Conservation (phyloP, 2,797 vertebrate genomes). For the Botia almorhae region DNA sequence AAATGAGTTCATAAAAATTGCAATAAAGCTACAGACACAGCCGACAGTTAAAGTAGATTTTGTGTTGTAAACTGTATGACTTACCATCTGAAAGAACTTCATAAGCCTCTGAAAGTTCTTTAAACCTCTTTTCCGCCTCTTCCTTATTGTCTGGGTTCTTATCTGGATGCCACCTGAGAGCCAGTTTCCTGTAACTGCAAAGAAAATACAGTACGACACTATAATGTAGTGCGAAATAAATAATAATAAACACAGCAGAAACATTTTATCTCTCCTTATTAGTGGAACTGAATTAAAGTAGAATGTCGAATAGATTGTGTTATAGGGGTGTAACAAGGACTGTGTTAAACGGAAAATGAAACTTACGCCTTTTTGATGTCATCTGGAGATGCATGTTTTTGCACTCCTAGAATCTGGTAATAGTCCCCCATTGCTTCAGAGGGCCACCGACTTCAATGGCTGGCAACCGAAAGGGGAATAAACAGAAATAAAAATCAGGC, state of each 20-base stretch:
- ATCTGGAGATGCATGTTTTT: constrained; percentile 83
- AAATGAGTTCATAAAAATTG: too few species aligned
- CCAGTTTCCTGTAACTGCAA: constrained; percentile 89
- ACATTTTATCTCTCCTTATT: neutral
- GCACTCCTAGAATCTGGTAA: constrained; percentile 91
- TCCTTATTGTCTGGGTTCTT: too few species aligned
- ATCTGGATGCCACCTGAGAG: too few species aligned
- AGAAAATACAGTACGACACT: neutral
- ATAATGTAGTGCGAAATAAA: neutral
- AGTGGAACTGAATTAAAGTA: neutral
- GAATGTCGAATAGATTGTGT: neutral
- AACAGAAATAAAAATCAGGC: neutral
- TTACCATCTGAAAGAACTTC: constrained; percentile 92
- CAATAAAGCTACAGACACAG: neutral
- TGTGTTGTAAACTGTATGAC: constrained; percentile 52
- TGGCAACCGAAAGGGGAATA: neutral
- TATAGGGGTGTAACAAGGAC: neutral
- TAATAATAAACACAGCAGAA: neutral
- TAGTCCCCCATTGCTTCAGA: constrained; percentile 88
- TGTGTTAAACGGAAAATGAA: neutral
- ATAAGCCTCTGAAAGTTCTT: constrained; percentile 94
- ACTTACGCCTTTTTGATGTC: constrained; percentile 99
- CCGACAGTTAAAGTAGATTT: neutral
- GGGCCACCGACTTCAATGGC: constrained; percentile 17
- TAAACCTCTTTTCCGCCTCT: constrained; percentile 89